Conservation (phyloP, 2,113 vertebrate species). For the Rhodinocichla rosea region DNA sequence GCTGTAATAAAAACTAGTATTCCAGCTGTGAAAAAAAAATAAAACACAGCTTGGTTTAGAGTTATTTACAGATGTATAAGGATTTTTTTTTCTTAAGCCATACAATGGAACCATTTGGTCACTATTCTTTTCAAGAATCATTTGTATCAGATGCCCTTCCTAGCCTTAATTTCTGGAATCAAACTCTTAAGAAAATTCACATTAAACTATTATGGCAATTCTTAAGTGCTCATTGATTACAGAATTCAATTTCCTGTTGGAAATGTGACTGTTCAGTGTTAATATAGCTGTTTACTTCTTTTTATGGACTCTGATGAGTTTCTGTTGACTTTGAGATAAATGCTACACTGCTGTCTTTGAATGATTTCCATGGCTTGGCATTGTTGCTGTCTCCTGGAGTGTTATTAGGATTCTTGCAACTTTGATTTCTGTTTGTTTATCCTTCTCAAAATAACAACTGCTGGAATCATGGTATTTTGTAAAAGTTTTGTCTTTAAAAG, state of each 20-base stretch:
- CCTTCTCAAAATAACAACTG: neutral
- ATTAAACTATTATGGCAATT: neutral
- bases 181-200: slow-evolving; percentile 34
- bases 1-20: slow-evolving; percentile 79
- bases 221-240: slow-evolving; percentile 55
- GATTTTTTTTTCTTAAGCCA: neutral
- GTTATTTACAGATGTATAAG: slow-evolving; percentile 74
- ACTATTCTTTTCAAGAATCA: slow-evolving; percentile 54
- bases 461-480: neutral
- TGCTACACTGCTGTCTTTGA: neutral
- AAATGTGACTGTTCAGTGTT: slow-evolving; percentile 7
- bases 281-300: neutral
- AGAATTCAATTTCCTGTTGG: slow-evolving; percentile 43
- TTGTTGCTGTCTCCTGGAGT: slow-evolving; percentile 5
- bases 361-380: neutral
- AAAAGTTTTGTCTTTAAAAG: neutral
- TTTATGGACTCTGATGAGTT: slow-evolving; percentile 8
- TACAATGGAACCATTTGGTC: slow-evolving; percentile 55
- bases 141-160: slow-evolving; percentile 43
- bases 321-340: slow-evolving; percentile 55
- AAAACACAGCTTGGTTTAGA: slow-evolving; percentile 72
- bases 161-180: slow-evolving; percentile 11
- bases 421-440: slow-evolving; percentile 35
- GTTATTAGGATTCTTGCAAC: neutral
- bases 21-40: slow-evolving; percentile 75